Evolutionary conservation across 2,797 vertebrate species (phyloP).

Genomic region (Platalea minor): DNA sequence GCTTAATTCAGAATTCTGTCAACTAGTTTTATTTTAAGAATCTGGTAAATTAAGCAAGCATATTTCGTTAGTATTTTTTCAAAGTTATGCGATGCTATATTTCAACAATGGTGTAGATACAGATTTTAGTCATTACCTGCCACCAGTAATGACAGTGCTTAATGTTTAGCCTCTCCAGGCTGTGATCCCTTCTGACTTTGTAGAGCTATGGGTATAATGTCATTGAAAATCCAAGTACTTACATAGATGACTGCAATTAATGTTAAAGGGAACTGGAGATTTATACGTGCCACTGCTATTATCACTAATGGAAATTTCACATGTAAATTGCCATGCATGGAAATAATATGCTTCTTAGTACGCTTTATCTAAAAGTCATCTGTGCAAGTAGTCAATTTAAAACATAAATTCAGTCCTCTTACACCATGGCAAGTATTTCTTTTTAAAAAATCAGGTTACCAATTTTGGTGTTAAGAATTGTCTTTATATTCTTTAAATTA

Average conservation of each 20-base stretch:
- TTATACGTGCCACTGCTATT: conserved; percentile 25
- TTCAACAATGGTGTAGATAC: neutral
- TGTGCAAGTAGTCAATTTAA: conserved; percentile 30
- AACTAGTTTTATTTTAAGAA: conserved; percentile 7
- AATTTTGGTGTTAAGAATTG: neutral
- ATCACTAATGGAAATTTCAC: conserved; percentile 63
- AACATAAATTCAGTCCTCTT: neutral
- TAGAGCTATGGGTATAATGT: conserved; percentile 6
- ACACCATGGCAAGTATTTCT: neutral
- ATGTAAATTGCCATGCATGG: conserved; percentile 60
- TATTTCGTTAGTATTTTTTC: neutral
- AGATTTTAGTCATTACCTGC: conserved; percentile 38
- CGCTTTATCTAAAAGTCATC: conserved; percentile 42
- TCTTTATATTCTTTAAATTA: neutral
- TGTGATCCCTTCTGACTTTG: conserved; percentile 38
- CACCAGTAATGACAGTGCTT: conserved; percentile 5
- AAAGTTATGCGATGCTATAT: neutral
- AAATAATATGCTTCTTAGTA: conserved; percentile 51
- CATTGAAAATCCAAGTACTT: conserved; percentile 49
- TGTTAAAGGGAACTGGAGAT: conserved; percentile 49
- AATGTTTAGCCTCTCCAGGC: conserved; percentile 21
- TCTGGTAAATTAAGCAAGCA: neutral
- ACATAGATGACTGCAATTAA: conserved; percentile 52
- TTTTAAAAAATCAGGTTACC: neutral
- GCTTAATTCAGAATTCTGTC: conserved; percentile 17